Percentiles rank a stretch among this genome's conserved stretches.
Evolutionary conservation across 1,140 invertebrate species (phyloP).

Genomic region (Cephus cinctus): DNA sequence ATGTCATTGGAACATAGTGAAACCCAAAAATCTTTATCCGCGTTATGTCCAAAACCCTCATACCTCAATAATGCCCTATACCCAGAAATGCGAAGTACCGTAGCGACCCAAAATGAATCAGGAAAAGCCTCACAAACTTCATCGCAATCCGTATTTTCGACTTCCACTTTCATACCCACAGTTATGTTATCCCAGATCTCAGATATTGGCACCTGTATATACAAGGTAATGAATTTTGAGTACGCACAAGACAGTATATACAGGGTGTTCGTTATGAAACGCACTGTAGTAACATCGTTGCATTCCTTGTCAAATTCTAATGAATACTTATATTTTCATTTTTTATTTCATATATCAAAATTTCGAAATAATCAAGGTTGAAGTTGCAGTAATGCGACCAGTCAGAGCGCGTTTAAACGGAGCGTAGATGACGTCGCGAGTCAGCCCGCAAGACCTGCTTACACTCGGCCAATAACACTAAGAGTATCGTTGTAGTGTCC

Average conservation of each 20-base stretch:
- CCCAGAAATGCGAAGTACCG: constrained; percentile 85
- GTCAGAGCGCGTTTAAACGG: no score
- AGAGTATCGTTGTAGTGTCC: no score
- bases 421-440: no score
- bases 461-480: no score
- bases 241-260: background rate
- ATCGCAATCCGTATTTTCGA: constrained; percentile 87
- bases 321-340: no score
- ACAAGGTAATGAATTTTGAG: background rate
- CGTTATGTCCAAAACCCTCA: constrained; percentile 89
- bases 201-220: constrained; percentile 74
- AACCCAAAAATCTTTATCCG: constrained; percentile 92
- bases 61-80: constrained; percentile 92
- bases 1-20: constrained; percentile 91
- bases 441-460: no score
- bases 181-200: constrained; percentile 93
- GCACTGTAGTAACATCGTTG: no score
- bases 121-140: constrained; percentile 73
- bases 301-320: no score
- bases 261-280: no score
- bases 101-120: constrained; percentile 93
- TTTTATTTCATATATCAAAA: no score
- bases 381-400: no score
- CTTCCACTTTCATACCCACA: constrained; percentile 94
- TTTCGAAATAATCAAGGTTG: no score